Evolutionary conservation across 2,888 invertebrate species (phyloP).

Genomic region (Cancer borealis): DNA sequence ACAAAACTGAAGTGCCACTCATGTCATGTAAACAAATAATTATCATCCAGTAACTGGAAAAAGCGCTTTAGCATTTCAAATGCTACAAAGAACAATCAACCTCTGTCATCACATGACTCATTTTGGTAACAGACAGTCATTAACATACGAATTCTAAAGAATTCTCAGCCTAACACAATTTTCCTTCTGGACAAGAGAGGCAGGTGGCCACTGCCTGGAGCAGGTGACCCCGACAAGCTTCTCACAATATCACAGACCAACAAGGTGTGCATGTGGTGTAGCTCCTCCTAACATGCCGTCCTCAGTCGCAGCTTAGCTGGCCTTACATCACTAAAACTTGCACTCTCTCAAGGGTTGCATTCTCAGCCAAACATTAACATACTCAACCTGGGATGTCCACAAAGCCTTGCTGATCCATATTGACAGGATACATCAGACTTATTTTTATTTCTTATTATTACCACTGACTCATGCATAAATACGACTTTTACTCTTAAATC

Average conservation of each 20-base stretch:
- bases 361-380: constrained; percentile 71
- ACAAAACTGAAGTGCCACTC: constrained; percentile 71
- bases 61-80: constrained; percentile 71
- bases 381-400: constrained; percentile 39
- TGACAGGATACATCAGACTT: background rate
- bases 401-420: constrained; percentile 5
- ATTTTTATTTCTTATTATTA: constrained; percentile 31
- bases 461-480: constrained; percentile 35
- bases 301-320: constrained; percentile 75
- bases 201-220: constrained; percentile 53
- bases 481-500: constrained; percentile 29
- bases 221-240: constrained; percentile 71
- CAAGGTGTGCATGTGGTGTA: constrained; percentile 76
- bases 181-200: constrained; percentile 73
- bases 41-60: constrained; percentile 72
- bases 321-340: constrained; percentile 74
- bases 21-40: constrained; percentile 67
- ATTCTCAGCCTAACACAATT: constrained; percentile 75
- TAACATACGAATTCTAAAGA: constrained; percentile 74
- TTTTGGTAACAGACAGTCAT: constrained; percentile 74
- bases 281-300: constrained; percentile 75
- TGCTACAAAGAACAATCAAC: constrained; percentile 74
- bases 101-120: constrained; percentile 73
- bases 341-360: constrained; percentile 72
- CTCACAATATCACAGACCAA: constrained; percentile 75